These are phyloP conservation scores for Erythrocercus mccallii DNA, from an alignment of 2,113 vertebrate species.

Conservation along the genomic window DNA sequence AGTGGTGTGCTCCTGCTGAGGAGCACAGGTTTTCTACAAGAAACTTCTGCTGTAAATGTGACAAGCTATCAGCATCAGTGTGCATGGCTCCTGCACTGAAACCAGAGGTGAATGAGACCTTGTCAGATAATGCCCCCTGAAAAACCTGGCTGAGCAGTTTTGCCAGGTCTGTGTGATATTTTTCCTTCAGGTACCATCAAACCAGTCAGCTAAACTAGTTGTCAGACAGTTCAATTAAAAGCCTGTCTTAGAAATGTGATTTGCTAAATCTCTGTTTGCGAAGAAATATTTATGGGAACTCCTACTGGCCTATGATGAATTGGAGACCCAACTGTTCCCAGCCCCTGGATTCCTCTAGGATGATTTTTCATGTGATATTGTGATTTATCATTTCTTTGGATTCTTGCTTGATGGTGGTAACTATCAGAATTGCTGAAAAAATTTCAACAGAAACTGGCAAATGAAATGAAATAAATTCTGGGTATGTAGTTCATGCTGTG, in stretches of 20 bases:
- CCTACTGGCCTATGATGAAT: neutral
- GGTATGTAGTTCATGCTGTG: neutral
- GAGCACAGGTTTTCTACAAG: neutral
- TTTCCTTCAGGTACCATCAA: neutral
- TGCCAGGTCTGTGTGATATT: neutral
- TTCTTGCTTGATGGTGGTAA: neutral
- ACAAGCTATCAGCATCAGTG: neutral
- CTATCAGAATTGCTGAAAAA: neutral
- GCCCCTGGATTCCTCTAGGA: neutral
- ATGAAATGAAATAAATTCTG: neutral
- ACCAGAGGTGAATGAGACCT: neutral
- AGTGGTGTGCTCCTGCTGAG: rapidly evolving
- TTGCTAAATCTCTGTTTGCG: neutral
- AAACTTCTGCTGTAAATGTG: neutral
- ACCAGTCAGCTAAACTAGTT: neutral
- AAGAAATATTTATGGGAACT: neutral
- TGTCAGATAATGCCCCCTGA: neutral
- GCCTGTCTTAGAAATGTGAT: neutral
- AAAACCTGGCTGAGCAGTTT: neutral
- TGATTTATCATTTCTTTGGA: neutral
- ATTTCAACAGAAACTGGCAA: neutral
- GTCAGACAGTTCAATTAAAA: neutral
- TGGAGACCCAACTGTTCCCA: neutral
- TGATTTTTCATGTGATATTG: neutral
- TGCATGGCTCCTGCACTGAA: neutral